Conservation (phyloP, 2,888 invertebrate genomes). For the Gisinianus flammeolus region DNA sequence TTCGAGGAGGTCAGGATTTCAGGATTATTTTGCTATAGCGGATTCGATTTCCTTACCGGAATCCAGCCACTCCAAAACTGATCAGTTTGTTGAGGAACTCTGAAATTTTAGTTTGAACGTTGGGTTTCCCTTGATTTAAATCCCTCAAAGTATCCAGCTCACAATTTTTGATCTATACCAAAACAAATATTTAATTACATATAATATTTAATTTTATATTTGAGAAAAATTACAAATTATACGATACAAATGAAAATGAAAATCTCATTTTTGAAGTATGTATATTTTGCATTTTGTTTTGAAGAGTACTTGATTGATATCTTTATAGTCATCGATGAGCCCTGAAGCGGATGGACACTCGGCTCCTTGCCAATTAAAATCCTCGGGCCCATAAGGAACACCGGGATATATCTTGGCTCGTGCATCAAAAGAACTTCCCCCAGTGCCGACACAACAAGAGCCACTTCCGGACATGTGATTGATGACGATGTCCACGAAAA, state of each 20-base stretch:
- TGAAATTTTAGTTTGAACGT: conserved; percentile 72
- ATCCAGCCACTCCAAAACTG: conserved; percentile 80
- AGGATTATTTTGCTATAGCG: background rate
- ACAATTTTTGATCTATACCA: conserved; percentile 70
- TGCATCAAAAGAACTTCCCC: conserved; percentile 59
- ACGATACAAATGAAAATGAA: background rate
- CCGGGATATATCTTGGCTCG: conserved; percentile 53
- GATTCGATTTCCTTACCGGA: conserved; percentile 64
- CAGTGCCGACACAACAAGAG: conserved; percentile 60
- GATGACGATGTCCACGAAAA: conserved; percentile 79
- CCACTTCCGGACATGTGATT: conserved; percentile 78
- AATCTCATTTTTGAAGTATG: too few relatives aligned
- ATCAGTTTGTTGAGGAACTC: conserved; percentile 72
- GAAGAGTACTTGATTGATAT: conserved; percentile 59
- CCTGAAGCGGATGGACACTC: conserved; percentile 59
- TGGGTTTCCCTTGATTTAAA: conserved; percentile 71
- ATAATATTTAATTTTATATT: background rate
- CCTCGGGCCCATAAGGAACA: conserved; percentile 60
- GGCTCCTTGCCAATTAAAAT: conserved; percentile 60
- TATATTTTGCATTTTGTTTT: too few relatives aligned
- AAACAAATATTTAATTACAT: background rate
- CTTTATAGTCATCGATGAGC: conserved; percentile 61
- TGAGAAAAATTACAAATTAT: background rate
- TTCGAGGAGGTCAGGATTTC: background rate
- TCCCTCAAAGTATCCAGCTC: conserved; percentile 76